Base-by-base conservation (phyloP, 2,888 invertebrate species). In the Pammene fasciana region DNA sequence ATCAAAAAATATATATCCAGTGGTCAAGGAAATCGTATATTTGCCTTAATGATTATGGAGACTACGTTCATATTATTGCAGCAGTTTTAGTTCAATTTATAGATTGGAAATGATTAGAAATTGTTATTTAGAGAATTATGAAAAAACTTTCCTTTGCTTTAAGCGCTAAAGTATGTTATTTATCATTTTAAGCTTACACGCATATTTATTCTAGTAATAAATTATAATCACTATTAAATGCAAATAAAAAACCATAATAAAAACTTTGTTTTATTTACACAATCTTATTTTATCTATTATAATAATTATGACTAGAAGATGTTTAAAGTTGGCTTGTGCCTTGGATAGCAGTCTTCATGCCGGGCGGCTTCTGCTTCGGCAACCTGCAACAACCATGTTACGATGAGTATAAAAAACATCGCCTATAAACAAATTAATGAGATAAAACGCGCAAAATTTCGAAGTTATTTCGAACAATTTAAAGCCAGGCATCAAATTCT, bases 361-460 rank as follows among this genome's bases (percentile, higher is more conserved):
- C 85, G 0, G 89, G 85, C 26, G 89, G 89, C 71, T 92, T 92
- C 73, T 87, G 89, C 75, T 90, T 92, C 16, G 92, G 91, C 67
- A 92, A 82, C 72, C 92, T 92, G 85, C 36, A 67, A 55, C 41
- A 45, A 64, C 61, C 50, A n/a, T 13, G 43, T 43, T 43, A n/a
- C n/a, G n/a, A 46, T 43, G 10, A 38, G 38, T 38, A 7, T 38
- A 7, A 26, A 26, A n/a, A n/a, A n/a, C n/a, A n/a, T n/a, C n/a
- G n/a, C n/a, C n/a, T n/a, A n/a, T n/a, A n/a, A n/a, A n/a, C n/a
- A n/a, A n/a, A n/a, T n/a, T n/a, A n/a, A n/a, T n/a, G n/a, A n/a
- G n/a, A n/a, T n/a, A n/a, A n/a, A n/a, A n/a, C n/a, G n/a, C n/a
- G n/a, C n/a, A n/a, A n/a, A n/a, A n/a, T n/a, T n/a, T n/a, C n/a